Percentiles rank a stretch among this genome's conserved stretches.
These are phyloP conservation scores for Eupithecia vulgata DNA, from an alignment of 2,888 invertebrate genomes.

Conservation along the genomic window DNA sequence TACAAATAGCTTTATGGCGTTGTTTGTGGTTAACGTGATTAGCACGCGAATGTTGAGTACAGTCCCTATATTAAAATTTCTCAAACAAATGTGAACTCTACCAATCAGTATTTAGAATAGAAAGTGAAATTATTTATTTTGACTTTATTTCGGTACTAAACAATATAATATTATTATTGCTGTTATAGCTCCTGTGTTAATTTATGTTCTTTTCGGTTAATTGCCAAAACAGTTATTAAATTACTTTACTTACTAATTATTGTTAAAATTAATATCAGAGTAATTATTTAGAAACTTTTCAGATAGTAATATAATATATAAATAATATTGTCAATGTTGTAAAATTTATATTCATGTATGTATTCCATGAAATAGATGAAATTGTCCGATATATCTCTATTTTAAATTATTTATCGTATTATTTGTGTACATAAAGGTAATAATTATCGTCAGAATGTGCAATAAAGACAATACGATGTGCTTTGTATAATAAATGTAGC, in stretches of 20 bases:
- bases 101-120: conserved; percentile 13
- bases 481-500: conserved; percentile 65
- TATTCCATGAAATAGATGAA: not conserved
- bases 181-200: not conserved
- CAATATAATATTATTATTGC: not conserved
- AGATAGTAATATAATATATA: not conserved
- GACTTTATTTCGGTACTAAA: not conserved
- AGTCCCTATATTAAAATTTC: conserved; percentile 13
- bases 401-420: not conserved
- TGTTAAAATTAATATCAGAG: not conserved
- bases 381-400: not conserved
- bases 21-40: conserved; percentile 41
- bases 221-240: not conserved
- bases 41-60: conserved; percentile 36
- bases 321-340: not conserved
- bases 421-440: conserved; percentile 7
- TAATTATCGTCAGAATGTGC: conserved; percentile 45
- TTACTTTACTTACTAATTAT: not conserved
- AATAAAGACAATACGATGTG: conserved; percentile 76
- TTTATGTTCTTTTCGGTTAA: not conserved
- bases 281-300: not conserved
- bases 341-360: not conserved
- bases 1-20: conserved; percentile 45
- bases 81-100: conserved; percentile 24
- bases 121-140: not conserved